phyloP scores from a whole-genome alignment of 2,888 invertebrate genomes.

The Pollenia labialis region DNA sequence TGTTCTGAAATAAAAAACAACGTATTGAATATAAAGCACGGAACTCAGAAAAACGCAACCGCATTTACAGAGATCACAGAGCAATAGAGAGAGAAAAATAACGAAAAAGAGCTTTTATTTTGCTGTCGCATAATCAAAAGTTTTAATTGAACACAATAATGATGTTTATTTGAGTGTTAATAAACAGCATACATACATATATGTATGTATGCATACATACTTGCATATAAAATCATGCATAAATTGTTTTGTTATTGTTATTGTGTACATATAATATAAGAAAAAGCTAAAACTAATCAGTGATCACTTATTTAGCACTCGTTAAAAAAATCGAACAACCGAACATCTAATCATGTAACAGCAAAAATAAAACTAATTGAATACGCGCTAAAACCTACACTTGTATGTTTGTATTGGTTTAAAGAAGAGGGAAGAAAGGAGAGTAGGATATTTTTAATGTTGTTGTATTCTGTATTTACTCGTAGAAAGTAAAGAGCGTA shows the following conservation, averaged over 20 bases:
- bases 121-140: slow-evolving; percentile 40
- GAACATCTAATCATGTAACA: slow-evolving; percentile 15
- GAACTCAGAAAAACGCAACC: slow-evolving; percentile 63
- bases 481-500: slow-evolving; percentile 14
- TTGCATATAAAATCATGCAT: background rate
- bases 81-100: slow-evolving; percentile 25
- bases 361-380: slow-evolving; percentile 33
- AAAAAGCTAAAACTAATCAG: background rate
- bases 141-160: slow-evolving; percentile 48
- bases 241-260: slow-evolving; percentile 1
- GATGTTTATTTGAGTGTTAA: slow-evolving; percentile 14
- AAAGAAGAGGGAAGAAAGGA: background rate
- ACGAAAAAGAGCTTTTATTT: slow-evolving; percentile 39
- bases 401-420: background rate
- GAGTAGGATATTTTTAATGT: background rate
- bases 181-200: background rate
- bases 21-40: slow-evolving; percentile 28
- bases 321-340: slow-evolving; percentile 15
- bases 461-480: background rate
- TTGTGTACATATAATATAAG: slow-evolving; percentile 20
- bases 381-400: slow-evolving; percentile 52
- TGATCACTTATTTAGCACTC: slow-evolving; percentile 33
- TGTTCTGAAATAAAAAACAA: slow-evolving; percentile 78
- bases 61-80: slow-evolving; percentile 44
- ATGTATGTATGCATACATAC: background rate